Percentiles rank a stretch among this genome's conserved stretches.
Evolutionary conservation across 2,797 vertebrate species (phyloP).

Genomic region (Girardinus metallicus): DNA sequence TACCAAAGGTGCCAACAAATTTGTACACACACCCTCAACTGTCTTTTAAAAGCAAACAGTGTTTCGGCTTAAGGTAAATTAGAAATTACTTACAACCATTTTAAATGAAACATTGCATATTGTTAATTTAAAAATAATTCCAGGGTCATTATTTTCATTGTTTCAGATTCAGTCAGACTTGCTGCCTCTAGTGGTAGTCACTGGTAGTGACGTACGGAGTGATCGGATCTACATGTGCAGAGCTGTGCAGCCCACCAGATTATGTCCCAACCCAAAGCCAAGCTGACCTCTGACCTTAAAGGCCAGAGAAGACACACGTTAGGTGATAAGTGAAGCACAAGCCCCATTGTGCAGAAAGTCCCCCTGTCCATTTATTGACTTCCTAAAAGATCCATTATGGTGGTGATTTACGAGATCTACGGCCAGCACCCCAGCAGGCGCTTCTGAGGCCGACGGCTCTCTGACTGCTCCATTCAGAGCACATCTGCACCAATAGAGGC

Average conservation of each 20-base stretch:
- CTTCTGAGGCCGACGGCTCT: constrained; percentile 32
- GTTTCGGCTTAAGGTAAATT: constrained; percentile 44
- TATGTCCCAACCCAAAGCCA: constrained; percentile 56
- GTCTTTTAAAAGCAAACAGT: constrained; percentile 10
- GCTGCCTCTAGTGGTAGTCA: not conserved
- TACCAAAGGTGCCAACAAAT: not conserved
- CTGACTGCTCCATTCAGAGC: constrained; percentile 60
- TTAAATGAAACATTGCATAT: constrained; percentile 61
- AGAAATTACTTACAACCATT: constrained; percentile 56
- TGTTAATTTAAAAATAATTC: constrained; percentile 10
- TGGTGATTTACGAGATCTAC: constrained; percentile 78
- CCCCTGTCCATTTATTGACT: constrained; percentile 80
- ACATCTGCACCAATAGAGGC: constrained; percentile 65
- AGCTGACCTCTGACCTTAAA: constrained; percentile 70
- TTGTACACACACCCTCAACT: constrained; percentile 4
- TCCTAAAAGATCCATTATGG: constrained; percentile 84
- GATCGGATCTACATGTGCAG: not conserved
- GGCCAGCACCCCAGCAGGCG: constrained; percentile 31
- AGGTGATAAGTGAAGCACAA: constrained; percentile 73
- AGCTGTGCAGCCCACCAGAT: constrained; percentile 30
- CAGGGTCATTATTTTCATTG: constrained; percentile 1
- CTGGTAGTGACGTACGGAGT: constrained; percentile 5
- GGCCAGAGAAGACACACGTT: constrained; percentile 67
- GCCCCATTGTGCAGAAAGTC: constrained; percentile 63
- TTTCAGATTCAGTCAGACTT: constrained; percentile 19